Conservation (phyloP, 2,113 vertebrate genomes). For the Rostratula benghalensis region DNA sequence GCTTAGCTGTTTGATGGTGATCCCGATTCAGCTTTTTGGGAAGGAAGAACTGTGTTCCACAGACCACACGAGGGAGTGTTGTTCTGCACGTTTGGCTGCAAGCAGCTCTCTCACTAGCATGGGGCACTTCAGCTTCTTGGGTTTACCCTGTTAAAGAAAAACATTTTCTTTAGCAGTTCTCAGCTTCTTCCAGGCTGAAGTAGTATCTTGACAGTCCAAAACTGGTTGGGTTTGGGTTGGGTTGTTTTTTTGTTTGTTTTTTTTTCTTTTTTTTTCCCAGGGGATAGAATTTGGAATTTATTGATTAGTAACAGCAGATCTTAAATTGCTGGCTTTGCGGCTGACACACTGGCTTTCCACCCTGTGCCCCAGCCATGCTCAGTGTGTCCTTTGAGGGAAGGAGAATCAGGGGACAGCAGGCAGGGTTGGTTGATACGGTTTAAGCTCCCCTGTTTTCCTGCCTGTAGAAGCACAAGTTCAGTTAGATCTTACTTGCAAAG, state of each 20-base stretch:
- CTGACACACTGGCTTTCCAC: background rate
- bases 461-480: background rate
- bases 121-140: background rate
- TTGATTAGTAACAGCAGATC: background rate
- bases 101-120: background rate
- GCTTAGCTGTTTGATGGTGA: background rate
- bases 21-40: background rate
- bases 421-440: background rate
- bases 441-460: background rate
- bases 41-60: background rate
- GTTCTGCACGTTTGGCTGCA: background rate
- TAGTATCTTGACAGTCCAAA: background rate
- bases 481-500: background rate
- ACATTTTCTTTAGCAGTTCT: background rate
- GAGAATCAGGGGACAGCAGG: background rate
- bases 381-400: accelerated
- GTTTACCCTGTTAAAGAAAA: background rate
- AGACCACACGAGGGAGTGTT: constrained; percentile 44
- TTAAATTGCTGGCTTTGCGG: background rate
- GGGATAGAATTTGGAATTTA: background rate
- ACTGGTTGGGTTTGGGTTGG: no score
- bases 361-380: background rate
- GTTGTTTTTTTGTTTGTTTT: no score
- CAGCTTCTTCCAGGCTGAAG: background rate
- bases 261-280: background rate